Base-by-base conservation (phyloP, 1,140 invertebrate species). In the Chironomus tepperi region DNA sequence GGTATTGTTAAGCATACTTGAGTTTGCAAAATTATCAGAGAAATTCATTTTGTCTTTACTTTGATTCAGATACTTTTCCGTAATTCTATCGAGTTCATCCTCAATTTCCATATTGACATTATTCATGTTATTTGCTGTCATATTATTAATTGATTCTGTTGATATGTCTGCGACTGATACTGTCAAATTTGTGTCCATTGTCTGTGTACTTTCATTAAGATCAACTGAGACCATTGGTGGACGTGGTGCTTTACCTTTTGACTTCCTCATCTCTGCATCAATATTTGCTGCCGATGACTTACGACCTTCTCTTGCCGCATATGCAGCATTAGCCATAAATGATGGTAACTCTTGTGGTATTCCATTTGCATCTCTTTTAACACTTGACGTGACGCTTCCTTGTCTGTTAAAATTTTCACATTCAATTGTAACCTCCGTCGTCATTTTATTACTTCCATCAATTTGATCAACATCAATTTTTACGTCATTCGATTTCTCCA, bases 241-340 rank as follows among this genome's bases (percentile, higher is more conserved):
- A 0, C 86, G 87, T 1, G 90, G 90, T 10, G 90, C 90, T 83
- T 91, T 91, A 1, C 90, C 87, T 79, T 92, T 91, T 19, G 86
- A 87, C 77, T 88, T 90, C 75, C 89, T 89, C 3, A 83, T 82
- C 78, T 82, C 64, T 43, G 84, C 83, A 70, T 79, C 75, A 6
- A 83, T 81, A 77, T 81, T 87, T 78, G 15, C 65, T 16, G 18
- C 19, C 16, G 24, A 34, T 34, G 24, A 34, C 24, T 88, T 90
- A 47, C 90, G 84, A 74, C 91, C 90, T 76, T 84, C 86, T 75
- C 86, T 84, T 0, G 90, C 90, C 15, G 87, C 88, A 79, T 87
- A 85, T 3, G 89, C 90, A 0, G 89, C 90, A 65, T 89, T 89
- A 74, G 89, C 84, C 79, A 91, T 90, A 76, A 91, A 89, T 65